Evolutionary conservation across 37 sponge, comb jelly and placozoan species (phyloP), one percentile per base, ranked within the genome.

Genomic region (Spongilla lacustris): DNA sequence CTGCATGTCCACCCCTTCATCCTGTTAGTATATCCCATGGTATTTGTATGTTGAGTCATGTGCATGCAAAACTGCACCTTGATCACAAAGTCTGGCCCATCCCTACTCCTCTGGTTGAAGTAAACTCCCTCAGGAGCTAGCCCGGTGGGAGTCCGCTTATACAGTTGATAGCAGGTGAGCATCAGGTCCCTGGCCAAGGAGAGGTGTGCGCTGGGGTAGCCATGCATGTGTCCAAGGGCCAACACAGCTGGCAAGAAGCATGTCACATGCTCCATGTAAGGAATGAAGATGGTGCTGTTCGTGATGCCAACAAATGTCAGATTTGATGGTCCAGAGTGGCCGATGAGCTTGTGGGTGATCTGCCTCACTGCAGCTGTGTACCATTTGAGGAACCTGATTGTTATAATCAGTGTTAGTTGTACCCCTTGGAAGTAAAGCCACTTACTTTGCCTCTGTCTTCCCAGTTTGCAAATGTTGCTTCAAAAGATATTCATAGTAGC

Each of bases 401-500:
- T 36, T 71, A 22, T 23, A 36, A 26, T 37, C 8, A 4, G 4
- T 13, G 11, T 58, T 58, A 17, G 58, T 58, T 78, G 23, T 25
- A 78, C 5, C 27, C 0, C 14, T 1, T 27, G n/a, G 8, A 9
- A 30, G 10, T 11, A 73, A 4, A 28, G 27, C 0, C 25, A 5
- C 89, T 37, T 81, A 96, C 98, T 90, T 93, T 24, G 68, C 66
- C 69, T 98, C 98, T 19, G 46, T 71, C 73, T 92, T 95, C 6
- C 93, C 92, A 75, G 87, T 89, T 73, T 96, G 95, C 24, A 98
- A 46, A 93, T 95, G 94, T 48, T 94, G 94, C 70, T 98, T 98
- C 22, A 98, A 73, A 19, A 98, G 87, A 77, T 98, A 98, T 81
- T 98, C 98, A 76, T 98, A 98, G 86, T 94, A 98, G 71, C 97